Conservation (phyloP, 2,888 invertebrate species). For the Nysson spinosus region DNA sequence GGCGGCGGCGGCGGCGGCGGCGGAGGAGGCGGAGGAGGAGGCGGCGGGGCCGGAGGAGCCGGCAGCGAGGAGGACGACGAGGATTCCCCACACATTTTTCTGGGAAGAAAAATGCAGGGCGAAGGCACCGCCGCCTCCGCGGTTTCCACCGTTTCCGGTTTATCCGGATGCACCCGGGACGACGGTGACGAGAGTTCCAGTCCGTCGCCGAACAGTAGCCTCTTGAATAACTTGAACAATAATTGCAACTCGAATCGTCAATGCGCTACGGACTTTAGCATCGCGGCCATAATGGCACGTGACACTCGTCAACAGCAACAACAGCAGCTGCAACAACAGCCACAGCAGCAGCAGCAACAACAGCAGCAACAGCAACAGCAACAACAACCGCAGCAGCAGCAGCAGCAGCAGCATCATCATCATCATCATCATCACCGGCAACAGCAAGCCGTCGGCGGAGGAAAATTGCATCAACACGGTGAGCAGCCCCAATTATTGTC, state of each 20-base stretch:
- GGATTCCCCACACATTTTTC: constrained; percentile 76
- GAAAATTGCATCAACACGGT: constrained; percentile 73
- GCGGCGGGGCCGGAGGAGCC: constrained; percentile 78
- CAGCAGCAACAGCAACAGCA: constrained; percentile 53
- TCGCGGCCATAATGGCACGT: constrained; percentile 95
- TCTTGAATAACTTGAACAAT: constrained; percentile 71
- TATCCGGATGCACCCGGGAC: constrained; percentile 78
- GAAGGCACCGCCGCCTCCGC: constrained; percentile 72
- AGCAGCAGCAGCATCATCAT: constrained; percentile 71
- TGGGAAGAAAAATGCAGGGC: constrained; percentile 78
- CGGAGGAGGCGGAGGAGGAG: constrained; percentile 78
- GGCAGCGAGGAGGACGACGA: constrained; percentile 84
- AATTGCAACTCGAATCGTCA: constrained; percentile 81
- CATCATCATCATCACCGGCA: constrained; percentile 74
- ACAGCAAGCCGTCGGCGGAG: constrained; percentile 72
- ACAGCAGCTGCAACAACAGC: constrained; percentile 77
- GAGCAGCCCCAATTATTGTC: constrained; percentile 42
- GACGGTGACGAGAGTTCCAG: constrained; percentile 83
- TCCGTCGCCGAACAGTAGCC: constrained; percentile 73
- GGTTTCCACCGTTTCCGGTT: constrained; percentile 59
- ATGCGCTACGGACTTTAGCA: constrained; percentile 96
- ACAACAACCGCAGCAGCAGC: constrained; percentile 79
- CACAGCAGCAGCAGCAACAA: constrained; percentile 78
- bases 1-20: constrained; percentile 78
- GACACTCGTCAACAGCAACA: constrained; percentile 82